These are phyloP conservation scores for Drosophila oshimai DNA, from an alignment of 1,140 invertebrate species.

Conservation along the genomic window DNA sequence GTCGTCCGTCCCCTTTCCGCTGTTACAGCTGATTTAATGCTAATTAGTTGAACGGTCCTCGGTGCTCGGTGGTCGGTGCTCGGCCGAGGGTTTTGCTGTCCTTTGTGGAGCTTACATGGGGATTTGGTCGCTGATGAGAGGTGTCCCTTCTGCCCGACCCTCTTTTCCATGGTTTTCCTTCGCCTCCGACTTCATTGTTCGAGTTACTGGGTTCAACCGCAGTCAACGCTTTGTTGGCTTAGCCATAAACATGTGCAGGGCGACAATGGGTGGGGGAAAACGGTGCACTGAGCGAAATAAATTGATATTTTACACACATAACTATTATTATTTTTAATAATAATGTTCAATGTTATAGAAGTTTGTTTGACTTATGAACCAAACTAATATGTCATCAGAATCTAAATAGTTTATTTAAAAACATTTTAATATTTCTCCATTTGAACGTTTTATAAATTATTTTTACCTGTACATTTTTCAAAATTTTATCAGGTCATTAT, in stretches of 20 bases:
- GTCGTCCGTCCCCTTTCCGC: conserved; percentile 34
- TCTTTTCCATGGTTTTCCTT: not conserved
- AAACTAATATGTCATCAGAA: too few species aligned
- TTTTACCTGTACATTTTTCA: too few species aligned
- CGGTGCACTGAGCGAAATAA: not conserved
- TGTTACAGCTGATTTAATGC: conserved; percentile 71
- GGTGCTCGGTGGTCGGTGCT: not conserved
- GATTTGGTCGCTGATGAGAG: conserved; percentile 58
- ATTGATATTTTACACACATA: not conserved
- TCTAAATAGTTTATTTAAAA: too few species aligned
- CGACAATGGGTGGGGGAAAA: not conserved
- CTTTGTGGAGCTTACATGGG: conserved; percentile 54
- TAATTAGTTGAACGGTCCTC: conserved; percentile 64
- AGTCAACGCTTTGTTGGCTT: conserved; percentile 75
- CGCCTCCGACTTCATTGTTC: conserved; percentile 16
- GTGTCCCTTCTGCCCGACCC: not conserved
- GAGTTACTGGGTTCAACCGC: conserved; percentile 57
- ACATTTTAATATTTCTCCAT: too few species aligned
- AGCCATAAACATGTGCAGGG: conserved; percentile 64
- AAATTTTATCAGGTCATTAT: too few species aligned
- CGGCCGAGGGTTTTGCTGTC: conserved; percentile 16
- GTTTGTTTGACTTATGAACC: too few species aligned
- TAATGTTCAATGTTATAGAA: too few species aligned
- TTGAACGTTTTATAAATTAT: too few species aligned
- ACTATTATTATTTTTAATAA: not conserved